These are phyloP conservation scores for Protonemura montana DNA, from an alignment of 2,888 invertebrate species.

Conservation along the genomic window DNA sequence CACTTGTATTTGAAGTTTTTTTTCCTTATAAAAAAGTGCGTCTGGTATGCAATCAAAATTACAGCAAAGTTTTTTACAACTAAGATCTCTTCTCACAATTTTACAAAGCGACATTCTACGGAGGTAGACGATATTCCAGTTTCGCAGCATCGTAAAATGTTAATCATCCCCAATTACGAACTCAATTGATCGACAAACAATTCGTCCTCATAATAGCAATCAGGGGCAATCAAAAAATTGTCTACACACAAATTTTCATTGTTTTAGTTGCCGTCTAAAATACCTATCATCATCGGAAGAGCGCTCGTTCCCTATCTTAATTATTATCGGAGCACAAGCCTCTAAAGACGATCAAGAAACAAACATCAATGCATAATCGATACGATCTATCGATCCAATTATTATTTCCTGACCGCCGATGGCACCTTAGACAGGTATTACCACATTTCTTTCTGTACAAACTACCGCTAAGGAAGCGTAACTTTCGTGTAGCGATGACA, in stretches of 20 bases:
- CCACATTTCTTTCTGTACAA: background rate
- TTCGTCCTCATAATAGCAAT: background rate
- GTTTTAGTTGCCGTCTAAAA: background rate
- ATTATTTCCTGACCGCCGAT: background rate
- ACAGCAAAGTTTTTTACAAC: no score
- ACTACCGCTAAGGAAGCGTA: background rate
- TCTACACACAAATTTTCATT: background rate
- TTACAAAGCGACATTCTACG: background rate
- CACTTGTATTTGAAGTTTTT: no score
- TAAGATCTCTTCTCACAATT: no score
- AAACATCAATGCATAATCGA: background rate
- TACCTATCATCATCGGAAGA: background rate
- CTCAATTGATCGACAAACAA: background rate
- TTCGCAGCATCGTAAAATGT: background rate
- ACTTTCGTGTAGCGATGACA: no score
- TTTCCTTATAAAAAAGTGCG: no score
- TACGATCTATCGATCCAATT: background rate
- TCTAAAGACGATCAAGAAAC: background rate
- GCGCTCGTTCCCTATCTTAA: background rate
- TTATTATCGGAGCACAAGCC: background rate
- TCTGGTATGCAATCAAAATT: no score
- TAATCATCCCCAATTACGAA: background rate
- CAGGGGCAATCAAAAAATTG: background rate
- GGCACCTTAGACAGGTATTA: background rate
- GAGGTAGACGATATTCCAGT: background rate